phyloP scores from a whole-genome alignment of 2,797 vertebrate genomes.

The Chelon labrosus region DNA sequence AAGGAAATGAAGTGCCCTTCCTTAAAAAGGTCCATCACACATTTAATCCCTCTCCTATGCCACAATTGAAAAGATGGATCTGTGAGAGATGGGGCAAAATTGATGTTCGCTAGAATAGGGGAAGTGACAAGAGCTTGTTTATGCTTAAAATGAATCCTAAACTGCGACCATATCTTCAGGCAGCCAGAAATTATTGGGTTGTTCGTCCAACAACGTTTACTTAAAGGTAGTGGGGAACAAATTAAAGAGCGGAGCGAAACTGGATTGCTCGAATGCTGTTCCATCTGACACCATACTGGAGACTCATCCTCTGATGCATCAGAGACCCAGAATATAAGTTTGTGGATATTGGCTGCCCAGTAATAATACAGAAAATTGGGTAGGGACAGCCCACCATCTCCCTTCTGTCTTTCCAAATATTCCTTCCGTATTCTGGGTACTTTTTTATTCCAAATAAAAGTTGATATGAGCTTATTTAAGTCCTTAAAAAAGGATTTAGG shows the following conservation, averaged over 20 bases:
- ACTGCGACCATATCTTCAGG: slow-evolving; percentile 3
- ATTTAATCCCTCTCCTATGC: neutral
- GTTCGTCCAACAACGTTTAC: neutral
- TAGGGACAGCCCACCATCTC: neutral
- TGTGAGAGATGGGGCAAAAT: neutral
- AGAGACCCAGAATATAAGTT: too few species aligned
- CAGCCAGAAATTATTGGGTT: neutral
- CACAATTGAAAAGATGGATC: neutral
- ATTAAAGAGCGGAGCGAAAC: too few species aligned
- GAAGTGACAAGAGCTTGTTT: slow-evolving; percentile 1
- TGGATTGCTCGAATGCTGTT: too few species aligned
- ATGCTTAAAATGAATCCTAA: slow-evolving; percentile 25
- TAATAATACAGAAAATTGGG: too few species aligned
- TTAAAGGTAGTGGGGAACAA: too few species aligned
- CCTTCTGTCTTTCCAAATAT: neutral
- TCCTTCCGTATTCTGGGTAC: neutral
- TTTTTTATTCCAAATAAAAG: slow-evolving; percentile 7
- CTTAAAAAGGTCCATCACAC: neutral
- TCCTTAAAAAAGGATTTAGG: too few species aligned
- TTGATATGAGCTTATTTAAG: too few species aligned
- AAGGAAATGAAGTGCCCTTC: slow-evolving; percentile 11
- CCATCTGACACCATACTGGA: neutral
- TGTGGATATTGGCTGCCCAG: too few species aligned
- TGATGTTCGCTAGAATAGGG: neutral
- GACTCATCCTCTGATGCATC: neutral